phyloP scores from a whole-genome alignment of 2,888 invertebrate genomes.

The Apotomis turbidana region DNA sequence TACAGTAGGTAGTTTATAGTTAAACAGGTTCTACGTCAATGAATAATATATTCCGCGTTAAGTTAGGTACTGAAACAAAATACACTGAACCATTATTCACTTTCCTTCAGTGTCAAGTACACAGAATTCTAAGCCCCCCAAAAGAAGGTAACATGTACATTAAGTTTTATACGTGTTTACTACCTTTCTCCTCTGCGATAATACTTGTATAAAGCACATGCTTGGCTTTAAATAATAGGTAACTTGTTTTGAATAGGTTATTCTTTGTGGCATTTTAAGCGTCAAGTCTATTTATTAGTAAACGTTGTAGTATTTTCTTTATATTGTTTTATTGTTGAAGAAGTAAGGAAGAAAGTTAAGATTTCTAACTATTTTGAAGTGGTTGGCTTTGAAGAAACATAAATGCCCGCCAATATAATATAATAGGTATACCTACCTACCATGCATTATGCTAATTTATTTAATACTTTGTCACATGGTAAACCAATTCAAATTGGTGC shows the following conservation, averaged over 20 bases:
- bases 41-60: too few species aligned
- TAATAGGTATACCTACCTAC: too few species aligned
- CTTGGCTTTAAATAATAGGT: too few species aligned
- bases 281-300: neutral
- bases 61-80: too few species aligned
- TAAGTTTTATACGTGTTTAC: neutral
- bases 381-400: too few species aligned
- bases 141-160: neutral
- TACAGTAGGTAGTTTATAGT: too few species aligned
- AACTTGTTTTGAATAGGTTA: constrained; percentile 7
- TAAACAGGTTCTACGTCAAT: too few species aligned
- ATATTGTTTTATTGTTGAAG: constrained; percentile 13
- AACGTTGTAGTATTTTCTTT: constrained; percentile 11
- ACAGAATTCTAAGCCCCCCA: neutral
- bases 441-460: too few species aligned
- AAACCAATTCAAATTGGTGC: too few species aligned
- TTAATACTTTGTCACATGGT: too few species aligned
- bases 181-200: neutral
- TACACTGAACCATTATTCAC: constrained; percentile 10
- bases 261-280: constrained; percentile 6
- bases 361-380: constrained; percentile 18
- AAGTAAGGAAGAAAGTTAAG: constrained; percentile 12
- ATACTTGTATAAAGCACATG: too few species aligned
- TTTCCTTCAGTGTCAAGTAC: constrained; percentile 21
- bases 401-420: too few species aligned